Conservation (phyloP, 2,888 invertebrate genomes). For the Cerastoderma edule region DNA sequence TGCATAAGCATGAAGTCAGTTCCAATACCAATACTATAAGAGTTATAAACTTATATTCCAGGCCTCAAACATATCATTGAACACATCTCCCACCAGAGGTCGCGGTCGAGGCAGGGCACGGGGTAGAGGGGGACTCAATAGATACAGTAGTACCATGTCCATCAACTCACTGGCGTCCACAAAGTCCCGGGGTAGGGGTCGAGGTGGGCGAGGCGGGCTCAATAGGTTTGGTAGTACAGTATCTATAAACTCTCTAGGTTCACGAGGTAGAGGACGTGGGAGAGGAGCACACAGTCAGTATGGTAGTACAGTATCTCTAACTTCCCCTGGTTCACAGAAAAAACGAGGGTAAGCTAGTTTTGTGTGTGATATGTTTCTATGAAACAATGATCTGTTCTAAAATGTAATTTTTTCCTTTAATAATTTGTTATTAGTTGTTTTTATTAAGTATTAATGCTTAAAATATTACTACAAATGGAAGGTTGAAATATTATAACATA, state of each 20-base stretch:
- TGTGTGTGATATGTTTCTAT: too few relatives aligned
- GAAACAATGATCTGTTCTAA: too few relatives aligned
- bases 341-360: slow-evolving; percentile 25
- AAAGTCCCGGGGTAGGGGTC: slow-evolving; percentile 21
- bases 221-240: slow-evolving; percentile 25
- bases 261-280: slow-evolving; percentile 31
- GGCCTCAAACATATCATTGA: slow-evolving; percentile 9
- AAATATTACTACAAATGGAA: too few relatives aligned
- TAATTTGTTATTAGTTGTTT: too few relatives aligned
- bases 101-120: background rate
- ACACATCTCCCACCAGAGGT: background rate
- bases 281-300: too few relatives aligned
- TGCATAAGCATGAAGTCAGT: too few relatives aligned
- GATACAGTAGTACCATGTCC: slow-evolving; percentile 44
- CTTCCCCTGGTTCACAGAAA: slow-evolving; percentile 27
- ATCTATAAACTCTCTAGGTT: slow-evolving; percentile 27
- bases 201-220: slow-evolving; percentile 15
- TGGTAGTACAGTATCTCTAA: slow-evolving; percentile 45
- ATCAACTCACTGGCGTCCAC: slow-evolving; percentile 32
- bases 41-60: background rate
- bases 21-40: too few relatives aligned
- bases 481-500: too few relatives aligned
- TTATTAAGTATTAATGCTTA: too few relatives aligned
- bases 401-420: too few relatives aligned
- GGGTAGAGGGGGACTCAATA: slow-evolving; percentile 29